A percentile compares a stretch with the other conserved stretches of the same genome.
These are phyloP conservation scores for Cercopithecus mona DNA, from an alignment of 2,113 vertebrate genomes.

Conservation along the genomic window DNA sequence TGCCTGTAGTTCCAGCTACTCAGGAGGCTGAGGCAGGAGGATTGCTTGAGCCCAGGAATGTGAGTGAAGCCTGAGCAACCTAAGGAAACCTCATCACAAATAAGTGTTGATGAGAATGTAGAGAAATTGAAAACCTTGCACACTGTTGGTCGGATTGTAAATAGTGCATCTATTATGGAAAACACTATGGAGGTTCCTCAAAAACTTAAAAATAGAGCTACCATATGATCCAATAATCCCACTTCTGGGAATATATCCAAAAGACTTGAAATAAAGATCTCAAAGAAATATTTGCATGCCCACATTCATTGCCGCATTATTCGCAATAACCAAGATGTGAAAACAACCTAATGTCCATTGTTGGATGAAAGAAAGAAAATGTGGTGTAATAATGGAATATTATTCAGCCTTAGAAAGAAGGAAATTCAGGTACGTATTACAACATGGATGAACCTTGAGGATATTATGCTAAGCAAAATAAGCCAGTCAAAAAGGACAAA, in stretches of 20 bases:
- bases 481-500: constrained; percentile 1
- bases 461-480: neutral
- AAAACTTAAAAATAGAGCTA: neutral
- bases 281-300: neutral
- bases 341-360: neutral
- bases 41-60: neutral
- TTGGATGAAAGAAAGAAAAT: neutral
- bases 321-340: neutral
- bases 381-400: neutral
- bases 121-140: neutral
- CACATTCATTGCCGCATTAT: neutral
- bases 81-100: neutral
- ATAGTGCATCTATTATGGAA: neutral
- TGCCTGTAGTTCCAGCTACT: neutral
- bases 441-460: neutral
- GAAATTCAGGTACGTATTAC: neutral
- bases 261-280: neutral
- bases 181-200: neutral
- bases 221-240: neutral
- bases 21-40: neutral
- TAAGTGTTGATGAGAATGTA: neutral
- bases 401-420: neutral
- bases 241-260: neutral
- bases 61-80: neutral
- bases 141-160: neutral